A percentile compares a stretch with the other conserved stretches of the same genome.
phyloP scores from a whole-genome alignment of 1,140 invertebrate genomes.

The Polypedilum vanderplanki region DNA sequence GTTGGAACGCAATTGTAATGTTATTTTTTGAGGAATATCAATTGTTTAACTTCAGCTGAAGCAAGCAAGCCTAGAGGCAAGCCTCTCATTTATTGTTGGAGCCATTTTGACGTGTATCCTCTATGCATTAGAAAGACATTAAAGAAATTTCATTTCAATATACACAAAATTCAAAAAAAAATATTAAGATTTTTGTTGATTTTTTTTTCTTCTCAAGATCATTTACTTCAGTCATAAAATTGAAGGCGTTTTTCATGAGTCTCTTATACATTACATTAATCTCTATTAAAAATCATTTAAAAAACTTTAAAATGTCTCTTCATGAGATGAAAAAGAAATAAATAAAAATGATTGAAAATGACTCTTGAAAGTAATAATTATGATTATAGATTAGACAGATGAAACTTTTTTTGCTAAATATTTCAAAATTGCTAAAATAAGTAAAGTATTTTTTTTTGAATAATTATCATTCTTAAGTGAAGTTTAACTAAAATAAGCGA shows the following conservation, averaged over 20 bases:
- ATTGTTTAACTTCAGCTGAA: background rate
- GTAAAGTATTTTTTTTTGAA: no score
- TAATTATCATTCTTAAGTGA: no score
- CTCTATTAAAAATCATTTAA: conserved; percentile 29
- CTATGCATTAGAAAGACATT: conserved; percentile 23
- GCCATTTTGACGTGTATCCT: background rate
- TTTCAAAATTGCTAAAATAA: no score
- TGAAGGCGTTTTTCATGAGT: conserved; percentile 16
- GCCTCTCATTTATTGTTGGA: background rate
- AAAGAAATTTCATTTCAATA: conserved; percentile 21
- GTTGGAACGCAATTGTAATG: background rate
- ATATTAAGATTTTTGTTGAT: conserved; percentile 10
- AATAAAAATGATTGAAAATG: background rate
- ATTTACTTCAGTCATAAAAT: background rate
- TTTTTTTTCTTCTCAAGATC: conserved; percentile 7
- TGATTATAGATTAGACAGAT: no score
- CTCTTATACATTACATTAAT: conserved; percentile 23
- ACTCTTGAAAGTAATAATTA: no score
- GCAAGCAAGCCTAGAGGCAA: background rate
- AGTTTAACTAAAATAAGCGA: no score
- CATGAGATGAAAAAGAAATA: background rate
- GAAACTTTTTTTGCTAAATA: no score
- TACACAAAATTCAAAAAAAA: background rate
- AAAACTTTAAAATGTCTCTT: conserved; percentile 24
- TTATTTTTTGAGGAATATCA: background rate